A percentile compares a stretch with the other conserved stretches of the same genome.
phyloP scores from a whole-genome alignment of 2,797 vertebrate genomes.

The Leptatherina wallacei region DNA sequence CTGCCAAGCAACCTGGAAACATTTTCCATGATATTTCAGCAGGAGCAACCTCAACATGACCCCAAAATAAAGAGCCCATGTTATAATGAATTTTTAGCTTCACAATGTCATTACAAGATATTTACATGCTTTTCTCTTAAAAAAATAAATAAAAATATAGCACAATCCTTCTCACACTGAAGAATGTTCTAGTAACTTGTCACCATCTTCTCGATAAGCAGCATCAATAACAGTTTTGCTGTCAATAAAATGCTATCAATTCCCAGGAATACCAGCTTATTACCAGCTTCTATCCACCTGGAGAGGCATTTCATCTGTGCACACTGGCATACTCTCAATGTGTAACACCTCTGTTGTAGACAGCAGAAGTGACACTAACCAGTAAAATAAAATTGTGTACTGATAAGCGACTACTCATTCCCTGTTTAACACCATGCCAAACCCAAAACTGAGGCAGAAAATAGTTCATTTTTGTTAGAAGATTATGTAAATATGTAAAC shows the following conservation, averaged over 20 bases:
- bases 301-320: not conserved
- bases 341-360: not conserved
- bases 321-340: not conserved
- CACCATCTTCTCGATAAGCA: not conserved
- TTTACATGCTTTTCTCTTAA: not conserved
- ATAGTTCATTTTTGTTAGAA: not conserved
- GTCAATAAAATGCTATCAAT: not conserved
- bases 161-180: not conserved
- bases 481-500: not conserved
- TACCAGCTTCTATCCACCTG: too few relatives aligned
- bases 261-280: too few relatives aligned
- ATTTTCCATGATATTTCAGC: constrained; percentile 54
- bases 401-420: not conserved
- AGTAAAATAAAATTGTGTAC: not conserved
- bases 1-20: constrained; percentile 67
- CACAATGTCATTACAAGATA: not conserved
- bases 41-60: constrained; percentile 34
- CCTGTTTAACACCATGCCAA: not conserved
- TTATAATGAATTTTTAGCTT: not conserved
- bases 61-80: constrained; percentile 24
- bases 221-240: not conserved
- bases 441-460: not conserved
- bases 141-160: not conserved
- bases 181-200: not conserved
- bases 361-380: not conserved